Percentiles rank a stretch among this genome's conserved stretches.
Conservation (phyloP, 2,113 vertebrate species). For the Larimichthys crocea region DNA sequence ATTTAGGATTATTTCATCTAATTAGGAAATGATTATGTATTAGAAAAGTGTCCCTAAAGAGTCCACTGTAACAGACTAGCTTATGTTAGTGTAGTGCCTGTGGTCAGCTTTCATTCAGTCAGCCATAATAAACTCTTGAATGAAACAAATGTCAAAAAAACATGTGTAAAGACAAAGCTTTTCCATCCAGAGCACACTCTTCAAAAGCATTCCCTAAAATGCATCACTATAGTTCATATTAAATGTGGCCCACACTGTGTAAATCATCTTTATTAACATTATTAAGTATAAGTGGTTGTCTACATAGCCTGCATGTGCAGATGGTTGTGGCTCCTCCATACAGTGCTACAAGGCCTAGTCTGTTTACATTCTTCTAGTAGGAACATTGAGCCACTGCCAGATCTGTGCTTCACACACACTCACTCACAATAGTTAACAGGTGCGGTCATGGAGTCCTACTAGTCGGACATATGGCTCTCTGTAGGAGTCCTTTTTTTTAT, state of each 20-base stretch:
- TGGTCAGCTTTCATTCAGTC: background rate
- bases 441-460: conserved; percentile 43
- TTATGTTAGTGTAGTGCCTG: background rate
- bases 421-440: conserved; percentile 30
- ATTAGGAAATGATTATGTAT: background rate
- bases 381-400: conserved; percentile 47
- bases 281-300: background rate
- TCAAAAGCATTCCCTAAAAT: background rate
- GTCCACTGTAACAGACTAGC: background rate
- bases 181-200: background rate
- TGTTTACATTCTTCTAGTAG: conserved; percentile 74
- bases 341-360: conserved; percentile 42
- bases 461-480: conserved; percentile 61
- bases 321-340: conserved; percentile 23
- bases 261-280: background rate
- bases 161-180: background rate
- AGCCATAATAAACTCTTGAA: background rate
- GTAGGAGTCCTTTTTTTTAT: conserved; percentile 20
- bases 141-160: too few species aligned
- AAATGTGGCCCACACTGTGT: background rate
- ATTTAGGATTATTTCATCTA: background rate
- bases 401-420: conserved; percentile 33
- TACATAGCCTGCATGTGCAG: conserved; percentile 27
- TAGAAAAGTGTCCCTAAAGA: too few species aligned
- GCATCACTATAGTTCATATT: background rate